Conservation (phyloP, 2,113 vertebrate genomes). For the Symphodus melops region DNA sequence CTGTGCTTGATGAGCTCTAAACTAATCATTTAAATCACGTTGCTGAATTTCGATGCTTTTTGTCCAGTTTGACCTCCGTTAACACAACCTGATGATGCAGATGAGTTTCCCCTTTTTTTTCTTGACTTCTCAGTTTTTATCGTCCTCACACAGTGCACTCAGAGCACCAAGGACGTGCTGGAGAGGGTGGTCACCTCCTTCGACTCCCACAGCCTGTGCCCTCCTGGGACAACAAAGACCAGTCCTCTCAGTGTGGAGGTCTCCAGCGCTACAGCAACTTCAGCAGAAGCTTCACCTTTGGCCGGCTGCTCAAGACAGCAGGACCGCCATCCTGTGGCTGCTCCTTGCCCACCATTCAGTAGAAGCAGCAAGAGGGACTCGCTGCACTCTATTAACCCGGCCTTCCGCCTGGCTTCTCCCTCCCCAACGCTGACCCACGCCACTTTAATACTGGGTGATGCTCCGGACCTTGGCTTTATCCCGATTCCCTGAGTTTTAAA, state of each 20-base stretch:
- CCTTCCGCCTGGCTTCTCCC: conserved; percentile 74
- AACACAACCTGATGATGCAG: background rate
- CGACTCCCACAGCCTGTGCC: conserved; percentile 67
- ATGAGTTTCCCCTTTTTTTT: background rate
- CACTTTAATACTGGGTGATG: conserved; percentile 55
- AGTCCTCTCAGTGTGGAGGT: conserved; percentile 60
- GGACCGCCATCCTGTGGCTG: background rate
- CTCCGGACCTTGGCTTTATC: conserved; percentile 62
- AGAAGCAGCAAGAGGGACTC: conserved; percentile 64
- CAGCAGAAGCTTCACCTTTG: conserved; percentile 22
- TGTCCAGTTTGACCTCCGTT: background rate
- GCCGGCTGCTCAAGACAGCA: conserved; percentile 46
- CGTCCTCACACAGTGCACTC: conserved; percentile 73
- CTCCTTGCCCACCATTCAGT: conserved; percentile 54
- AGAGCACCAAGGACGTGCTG: conserved; percentile 80
- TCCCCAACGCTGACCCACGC: conserved; percentile 66
- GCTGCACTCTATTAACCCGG: conserved; percentile 73
- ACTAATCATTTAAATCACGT: conserved; percentile 35
- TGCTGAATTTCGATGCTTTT: background rate
- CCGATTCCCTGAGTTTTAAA: conserved; percentile 50
- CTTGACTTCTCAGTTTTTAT: conserved; percentile 1
- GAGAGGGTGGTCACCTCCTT: conserved; percentile 76
- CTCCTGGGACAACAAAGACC: conserved; percentile 69
- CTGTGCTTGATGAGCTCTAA: conserved; percentile 14
- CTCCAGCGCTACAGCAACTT: conserved; percentile 29